Base-by-base conservation (phyloP, 1,140 invertebrate species). In the Drosophila auraria region DNA sequence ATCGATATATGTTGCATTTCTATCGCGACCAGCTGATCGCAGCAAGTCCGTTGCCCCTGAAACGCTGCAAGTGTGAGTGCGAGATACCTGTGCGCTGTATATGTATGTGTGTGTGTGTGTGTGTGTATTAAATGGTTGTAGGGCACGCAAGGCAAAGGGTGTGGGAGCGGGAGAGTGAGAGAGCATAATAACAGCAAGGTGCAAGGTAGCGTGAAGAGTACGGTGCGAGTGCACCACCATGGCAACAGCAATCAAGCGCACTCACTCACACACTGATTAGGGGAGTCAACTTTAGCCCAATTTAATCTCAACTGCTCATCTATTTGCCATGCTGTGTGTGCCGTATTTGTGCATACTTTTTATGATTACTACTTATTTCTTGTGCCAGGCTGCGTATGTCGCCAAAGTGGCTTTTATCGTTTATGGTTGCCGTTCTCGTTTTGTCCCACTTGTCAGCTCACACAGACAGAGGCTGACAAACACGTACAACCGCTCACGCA, bases 21-120 rank as follows among this genome's bases (percentile, higher is more conserved):
- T 73, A 83, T 82, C 62, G 80, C 45, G 38, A 69, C 60, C 82
- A 68, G 71, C 64, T 77, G 79, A 82, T 81, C 86, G 81, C 76
- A 78, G 76, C 76, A 83, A 82, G 86, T 90, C 58, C 87, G 82
- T 90, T 90, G 87, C 86, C 86, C 86, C 86, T 90, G 82, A 90
- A 80, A 80, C 36, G 63, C 42, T 65, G 27, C 14, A 9, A 23
- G 15, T 47, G 44, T 50, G 23, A 63, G 50, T 74, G 69, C 38
- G 59, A 50, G 25, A 64, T 82, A 72, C 57, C 57, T 82, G 63
- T 69, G 27, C 40, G 44, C 36, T 45, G 47, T 17, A 30, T 61
- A 23, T 70, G 49, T 36, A n/a, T 60, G 23, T 50, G n/a, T 68
- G 5, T 58, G 27, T 64, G 38, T 51, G n/a, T 36, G 20, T 74